A percentile compares a stretch with the other conserved stretches of the same genome.
These are phyloP conservation scores for Hetaerina americana DNA, from an alignment of 1,140 invertebrate genomes.

Conservation along the genomic window DNA sequence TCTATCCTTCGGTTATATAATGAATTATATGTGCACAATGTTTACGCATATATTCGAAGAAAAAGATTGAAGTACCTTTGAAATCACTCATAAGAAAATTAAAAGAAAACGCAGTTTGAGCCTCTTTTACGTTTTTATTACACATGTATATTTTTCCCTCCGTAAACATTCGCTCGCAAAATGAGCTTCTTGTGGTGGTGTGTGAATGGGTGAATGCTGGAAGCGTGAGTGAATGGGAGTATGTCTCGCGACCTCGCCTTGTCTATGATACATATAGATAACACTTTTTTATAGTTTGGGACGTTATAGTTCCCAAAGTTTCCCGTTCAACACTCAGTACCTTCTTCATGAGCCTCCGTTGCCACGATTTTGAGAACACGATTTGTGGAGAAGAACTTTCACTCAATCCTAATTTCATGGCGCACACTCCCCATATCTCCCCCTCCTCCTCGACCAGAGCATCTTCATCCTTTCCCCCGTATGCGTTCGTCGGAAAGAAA, in stretches of 20 bases:
- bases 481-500: no score
- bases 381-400: no score
- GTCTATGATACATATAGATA: neutral
- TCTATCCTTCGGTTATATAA: no score
- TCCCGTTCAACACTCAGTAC: neutral
- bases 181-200: neutral
- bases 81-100: neutral
- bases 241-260: neutral
- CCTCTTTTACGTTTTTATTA: neutral
- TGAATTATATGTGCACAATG: no score
- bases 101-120: neutral
- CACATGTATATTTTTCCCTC: neutral
- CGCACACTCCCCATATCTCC: no score
- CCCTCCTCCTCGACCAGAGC: no score
- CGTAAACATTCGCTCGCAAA: neutral
- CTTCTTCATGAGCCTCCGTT: neutral
- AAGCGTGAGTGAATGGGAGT: neutral
- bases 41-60: no score
- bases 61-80: neutral
- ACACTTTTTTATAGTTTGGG: neutral
- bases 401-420: no score
- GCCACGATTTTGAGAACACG: no score
- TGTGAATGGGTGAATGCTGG: neutral
- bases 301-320: neutral
- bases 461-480: no score